Base-by-base conservation (phyloP, 2,888 invertebrate species). In the Torymus tubicola region DNA sequence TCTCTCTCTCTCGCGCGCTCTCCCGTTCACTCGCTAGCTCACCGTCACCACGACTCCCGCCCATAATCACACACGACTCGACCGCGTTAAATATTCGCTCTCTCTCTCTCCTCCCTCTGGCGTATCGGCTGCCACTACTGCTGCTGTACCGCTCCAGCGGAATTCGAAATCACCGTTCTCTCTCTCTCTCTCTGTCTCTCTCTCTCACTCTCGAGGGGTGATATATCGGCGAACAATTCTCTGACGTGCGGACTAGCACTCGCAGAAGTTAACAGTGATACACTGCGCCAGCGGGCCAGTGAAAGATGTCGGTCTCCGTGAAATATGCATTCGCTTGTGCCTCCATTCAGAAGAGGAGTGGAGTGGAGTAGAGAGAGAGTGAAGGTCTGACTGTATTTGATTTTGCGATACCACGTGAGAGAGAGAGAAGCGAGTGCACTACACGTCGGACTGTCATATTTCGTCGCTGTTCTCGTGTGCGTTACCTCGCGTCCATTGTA, bases 281-380 rank as follows among this genome's bases (percentile, higher is more conserved):
- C 80, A 82, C 74, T 80, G 72, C 77, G 55, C 57, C 55, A 4
- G 24, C 53, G 31, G 55, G 50, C 24, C 74, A 61, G 58, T 82
- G 79, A 82, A 80, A 82, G 80, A 82, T 77, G 80, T 78, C 74
- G 72, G 78, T 82, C 80, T 78, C 70, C 12, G 77, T 82, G 74
- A 82, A 80, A 78, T 82, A 80, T 80, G 74, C 77, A 80, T 76
- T 72, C 60, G 73, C 71, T 31, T 13, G 61, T 13, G 61, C 74
- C 21, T 21, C 70, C 31, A 31, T 31, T 5, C 31, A 31, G 31
- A 31, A 21, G 21, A 21, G 21, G 21, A 21, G 21, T 21, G 21
- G 21, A 21, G 21, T 21, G 21, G 21, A 21, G 21, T 0, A 5
- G 31, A 31, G 31, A 4, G 31, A 3, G 31, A 5, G 31, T 0